Evolutionary conservation across 2,888 invertebrate species (phyloP).

Genomic region (Schrankia costaestrigalis): DNA sequence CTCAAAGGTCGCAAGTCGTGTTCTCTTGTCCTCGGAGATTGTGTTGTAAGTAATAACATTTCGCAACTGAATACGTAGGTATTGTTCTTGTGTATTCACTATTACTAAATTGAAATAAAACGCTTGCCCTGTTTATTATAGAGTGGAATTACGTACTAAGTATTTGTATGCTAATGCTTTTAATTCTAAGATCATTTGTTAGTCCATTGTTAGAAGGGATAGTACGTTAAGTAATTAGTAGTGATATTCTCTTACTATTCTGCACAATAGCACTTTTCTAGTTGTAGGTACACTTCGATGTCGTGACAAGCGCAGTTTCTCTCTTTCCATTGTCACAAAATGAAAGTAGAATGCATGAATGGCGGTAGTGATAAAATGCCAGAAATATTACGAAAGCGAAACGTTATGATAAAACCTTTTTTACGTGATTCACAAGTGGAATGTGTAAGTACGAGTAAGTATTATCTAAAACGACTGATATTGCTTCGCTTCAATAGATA

Average conservation of each 20-base stretch:
- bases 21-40: slow-evolving; percentile 35
- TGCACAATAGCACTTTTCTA: slow-evolving; percentile 21
- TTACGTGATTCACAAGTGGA: slow-evolving; percentile 4
- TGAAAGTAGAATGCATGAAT: slow-evolving; percentile 23
- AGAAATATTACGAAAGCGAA: slow-evolving; percentile 8
- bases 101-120: slow-evolving; percentile 26
- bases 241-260: slow-evolving; percentile 11
- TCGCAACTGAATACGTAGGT: slow-evolving; percentile 33
- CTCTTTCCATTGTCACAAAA: slow-evolving; percentile 16
- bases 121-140: slow-evolving; percentile 13
- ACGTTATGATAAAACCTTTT: slow-evolving; percentile 13
- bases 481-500: no score
- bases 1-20: slow-evolving; percentile 35
- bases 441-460: no score
- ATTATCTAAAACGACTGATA: no score
- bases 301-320: slow-evolving; percentile 20
- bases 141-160: slow-evolving; percentile 11
- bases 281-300: slow-evolving; percentile 11
- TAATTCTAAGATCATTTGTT: slow-evolving; percentile 18
- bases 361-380: slow-evolving; percentile 23
- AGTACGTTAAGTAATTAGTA: slow-evolving; percentile 13
- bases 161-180: slow-evolving; percentile 17
- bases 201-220: slow-evolving; percentile 9
- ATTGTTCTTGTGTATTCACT: slow-evolving; percentile 35
- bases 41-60: slow-evolving; percentile 32